These are phyloP conservation scores for Ranitomeya imitator DNA, from an alignment of 2,113 vertebrate genomes.

Conservation along the genomic window DNA sequence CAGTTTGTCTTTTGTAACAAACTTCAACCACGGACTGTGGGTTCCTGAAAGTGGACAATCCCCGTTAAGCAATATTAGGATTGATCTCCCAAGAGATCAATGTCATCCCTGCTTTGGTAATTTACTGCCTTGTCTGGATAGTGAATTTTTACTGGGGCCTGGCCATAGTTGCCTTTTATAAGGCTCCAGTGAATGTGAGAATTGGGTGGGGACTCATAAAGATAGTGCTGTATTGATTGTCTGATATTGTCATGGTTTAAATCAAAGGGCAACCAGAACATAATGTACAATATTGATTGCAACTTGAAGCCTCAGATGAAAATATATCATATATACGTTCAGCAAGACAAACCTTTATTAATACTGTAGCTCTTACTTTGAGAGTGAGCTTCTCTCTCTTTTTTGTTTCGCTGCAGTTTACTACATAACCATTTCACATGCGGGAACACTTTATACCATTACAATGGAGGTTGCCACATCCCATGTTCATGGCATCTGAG, in stretches of 20 bases:
- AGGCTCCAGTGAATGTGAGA: too few species aligned
- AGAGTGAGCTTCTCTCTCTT: not conserved
- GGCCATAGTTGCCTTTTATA: not conserved
- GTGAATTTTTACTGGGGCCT: not conserved
- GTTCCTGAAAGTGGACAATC: too few species aligned
- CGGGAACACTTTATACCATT: not conserved
- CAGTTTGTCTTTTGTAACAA: too few species aligned
- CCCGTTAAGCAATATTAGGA: not conserved
- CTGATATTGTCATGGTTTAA: too few species aligned
- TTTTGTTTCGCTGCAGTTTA: not conserved
- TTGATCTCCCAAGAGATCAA: not conserved
- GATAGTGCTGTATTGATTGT: too few species aligned
- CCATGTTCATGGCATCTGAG: constrained; percentile 10
- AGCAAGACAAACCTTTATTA: not conserved
- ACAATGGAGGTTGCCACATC: not conserved
- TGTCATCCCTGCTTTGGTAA: not conserved
- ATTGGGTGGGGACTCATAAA: too few species aligned
- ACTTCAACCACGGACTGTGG: too few species aligned
- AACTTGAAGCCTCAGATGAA: too few species aligned
- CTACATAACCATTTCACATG: not conserved
- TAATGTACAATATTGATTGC: too few species aligned
- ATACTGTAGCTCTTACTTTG: not conserved
- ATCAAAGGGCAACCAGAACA: too few species aligned
- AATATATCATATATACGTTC: too few species aligned
- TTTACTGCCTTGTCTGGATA: not conserved